A percentile compares a stretch with the other conserved stretches of the same genome.
Evolutionary conservation across 1,140 invertebrate genomes (phyloP).

Genomic region (Eueides isabella): DNA sequence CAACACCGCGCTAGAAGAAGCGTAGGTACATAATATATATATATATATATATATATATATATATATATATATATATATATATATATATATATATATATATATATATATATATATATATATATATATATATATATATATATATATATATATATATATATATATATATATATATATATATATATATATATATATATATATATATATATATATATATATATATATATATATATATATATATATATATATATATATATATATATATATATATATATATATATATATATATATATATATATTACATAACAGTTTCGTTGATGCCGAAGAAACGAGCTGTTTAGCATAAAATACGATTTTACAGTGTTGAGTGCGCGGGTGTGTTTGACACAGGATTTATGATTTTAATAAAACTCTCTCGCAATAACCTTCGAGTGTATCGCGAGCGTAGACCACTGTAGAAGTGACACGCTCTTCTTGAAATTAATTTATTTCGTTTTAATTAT

Average conservation of each 20-base stretch:
- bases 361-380: slow-evolving; percentile 70
- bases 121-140: neutral
- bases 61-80: too few relatives aligned
- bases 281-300: slow-evolving; percentile 15
- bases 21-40: too few relatives aligned
- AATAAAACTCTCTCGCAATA: slow-evolving; percentile 74
- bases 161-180: too few relatives aligned
- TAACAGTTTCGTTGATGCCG: slow-evolving; percentile 17
- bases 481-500: neutral
- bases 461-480: neutral
- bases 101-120: too few relatives aligned
- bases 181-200: too few relatives aligned
- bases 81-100: too few relatives aligned
- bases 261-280: neutral
- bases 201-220: too few relatives aligned
- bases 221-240: too few relatives aligned
- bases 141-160: neutral
- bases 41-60: too few relatives aligned
- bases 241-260: too few relatives aligned
- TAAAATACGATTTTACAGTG: slow-evolving; percentile 69
- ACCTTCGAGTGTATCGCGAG: slow-evolving; percentile 60
- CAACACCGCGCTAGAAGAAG: too few relatives aligned
- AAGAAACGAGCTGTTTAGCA: slow-evolving; percentile 62
- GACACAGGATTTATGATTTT: slow-evolving; percentile 78
- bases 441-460: neutral